Conservation (phyloP, 2,797 vertebrate genomes). For the Megaceryle alcyon region DNA sequence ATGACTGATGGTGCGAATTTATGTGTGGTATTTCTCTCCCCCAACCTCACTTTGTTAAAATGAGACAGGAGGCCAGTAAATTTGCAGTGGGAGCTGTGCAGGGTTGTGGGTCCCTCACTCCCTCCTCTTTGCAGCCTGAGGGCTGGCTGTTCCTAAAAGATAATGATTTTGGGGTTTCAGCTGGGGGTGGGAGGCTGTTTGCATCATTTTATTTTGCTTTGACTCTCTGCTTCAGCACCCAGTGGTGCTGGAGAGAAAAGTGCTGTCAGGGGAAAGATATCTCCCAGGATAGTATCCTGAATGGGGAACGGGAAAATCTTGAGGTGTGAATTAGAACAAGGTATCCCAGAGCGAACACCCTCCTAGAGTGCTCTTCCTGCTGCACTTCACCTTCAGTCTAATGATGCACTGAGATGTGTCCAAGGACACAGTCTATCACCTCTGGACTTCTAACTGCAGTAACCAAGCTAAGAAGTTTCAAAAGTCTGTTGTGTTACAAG, state of each 20-base stretch:
- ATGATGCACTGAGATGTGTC: neutral
- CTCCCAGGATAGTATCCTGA: neutral
- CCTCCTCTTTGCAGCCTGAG: conserved; percentile 33
- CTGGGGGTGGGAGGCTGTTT: neutral
- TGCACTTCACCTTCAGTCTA: neutral
- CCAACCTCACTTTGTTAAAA: conserved; percentile 13
- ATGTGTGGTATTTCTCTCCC: conserved; percentile 70
- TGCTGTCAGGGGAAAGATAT: neutral
- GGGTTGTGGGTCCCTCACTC: neutral
- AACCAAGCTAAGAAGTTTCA: neutral
- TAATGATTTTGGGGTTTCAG: conserved; percentile 28
- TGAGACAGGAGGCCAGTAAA: conserved; percentile 50
- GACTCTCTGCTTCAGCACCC: neutral
- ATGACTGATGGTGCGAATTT: conserved; percentile 80
- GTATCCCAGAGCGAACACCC: neutral
- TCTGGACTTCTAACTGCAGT: neutral
- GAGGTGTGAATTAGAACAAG: neutral
- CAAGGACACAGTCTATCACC: neutral
- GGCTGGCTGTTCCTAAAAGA: neutral
- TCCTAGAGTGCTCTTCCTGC: neutral
- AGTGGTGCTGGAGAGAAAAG: neutral
- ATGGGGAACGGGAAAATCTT: neutral
- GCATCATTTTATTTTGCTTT: neutral
- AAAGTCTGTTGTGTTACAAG: neutral
- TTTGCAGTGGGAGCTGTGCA: conserved; percentile 26